phyloP scores from a whole-genome alignment of 2,888 invertebrate genomes.

The Sesia apiformis region DNA sequence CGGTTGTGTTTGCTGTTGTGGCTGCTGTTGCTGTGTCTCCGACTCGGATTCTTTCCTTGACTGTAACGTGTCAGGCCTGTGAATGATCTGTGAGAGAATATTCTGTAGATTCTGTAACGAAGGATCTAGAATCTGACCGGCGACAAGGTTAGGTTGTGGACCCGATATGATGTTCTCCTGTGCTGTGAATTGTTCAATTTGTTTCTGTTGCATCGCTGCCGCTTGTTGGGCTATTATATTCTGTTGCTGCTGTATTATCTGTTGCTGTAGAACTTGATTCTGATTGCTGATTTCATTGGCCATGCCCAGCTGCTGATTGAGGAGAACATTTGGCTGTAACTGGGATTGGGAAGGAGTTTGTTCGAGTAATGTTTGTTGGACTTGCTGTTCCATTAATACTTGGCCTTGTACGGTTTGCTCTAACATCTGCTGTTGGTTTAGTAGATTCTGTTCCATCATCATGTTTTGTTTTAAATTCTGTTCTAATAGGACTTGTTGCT shows the following conservation, averaged over 20 bases:
- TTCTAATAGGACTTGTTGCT: conserved; percentile 24
- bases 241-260: conserved; percentile 67
- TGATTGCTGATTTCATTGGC: conserved; percentile 54
- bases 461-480: conserved; percentile 53
- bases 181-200: conserved; percentile 46
- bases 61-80: conserved; percentile 55
- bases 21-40: conserved; percentile 36
- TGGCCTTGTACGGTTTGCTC: conserved; percentile 54
- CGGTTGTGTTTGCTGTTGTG: conserved; percentile 27
- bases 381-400: conserved; percentile 46
- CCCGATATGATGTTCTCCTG: conserved; percentile 48
- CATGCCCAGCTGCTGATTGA: conserved; percentile 45
- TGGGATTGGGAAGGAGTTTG: conserved; percentile 39
- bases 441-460: conserved; percentile 63
- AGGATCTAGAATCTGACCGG: conserved; percentile 62
- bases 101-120: conserved; percentile 67
- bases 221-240: conserved; percentile 63
- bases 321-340: conserved; percentile 33
- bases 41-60: conserved; percentile 58
- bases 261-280: conserved; percentile 70
- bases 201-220: conserved; percentile 64
- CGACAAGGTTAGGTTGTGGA: conserved; percentile 48
- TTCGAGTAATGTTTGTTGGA: conserved; percentile 39
- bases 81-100: conserved; percentile 61
- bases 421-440: conserved; percentile 59